Percentiles rank a stretch among this genome's conserved stretches.
Evolutionary conservation across 2,113 vertebrate genomes (phyloP).

Genomic region (Erinaceus europaeus): DNA sequence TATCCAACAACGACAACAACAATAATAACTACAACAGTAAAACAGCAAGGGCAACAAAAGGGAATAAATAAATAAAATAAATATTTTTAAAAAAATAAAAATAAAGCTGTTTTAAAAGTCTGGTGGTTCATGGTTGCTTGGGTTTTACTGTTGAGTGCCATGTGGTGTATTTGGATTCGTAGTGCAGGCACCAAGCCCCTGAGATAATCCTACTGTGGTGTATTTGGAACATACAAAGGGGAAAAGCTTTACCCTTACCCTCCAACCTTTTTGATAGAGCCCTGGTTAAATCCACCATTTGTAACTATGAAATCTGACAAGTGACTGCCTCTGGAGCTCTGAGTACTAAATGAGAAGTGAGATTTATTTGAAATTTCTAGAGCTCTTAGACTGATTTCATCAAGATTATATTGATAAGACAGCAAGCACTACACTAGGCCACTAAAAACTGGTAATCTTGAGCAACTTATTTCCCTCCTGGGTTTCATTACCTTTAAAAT

Average conservation of each 20-base stretch:
- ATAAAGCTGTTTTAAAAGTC: neutral
- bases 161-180: neutral
- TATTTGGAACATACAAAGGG: neutral
- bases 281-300: neutral
- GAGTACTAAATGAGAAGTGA: conserved; percentile 20
- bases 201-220: neutral
- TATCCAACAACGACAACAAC: too few relatives aligned
- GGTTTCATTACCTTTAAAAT: conserved; percentile 63
- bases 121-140: neutral
- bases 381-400: neutral
- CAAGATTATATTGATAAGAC: neutral
- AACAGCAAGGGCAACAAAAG: too few relatives aligned
- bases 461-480: conserved; percentile 39
- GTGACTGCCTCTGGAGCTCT: neutral
- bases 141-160: neutral
- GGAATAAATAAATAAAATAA: too few relatives aligned
- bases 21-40: too few relatives aligned
- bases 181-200: too few relatives aligned
- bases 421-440: neutral
- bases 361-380: conserved; percentile 13
- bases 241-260: neutral
- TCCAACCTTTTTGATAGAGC: neutral
- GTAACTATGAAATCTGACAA: conserved; percentile 24
- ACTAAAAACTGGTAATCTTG: neutral
- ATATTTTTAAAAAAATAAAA: too few relatives aligned